These are phyloP conservation scores for Dione juno DNA, from an alignment of 2,888 invertebrate species.

Conservation along the genomic window DNA sequence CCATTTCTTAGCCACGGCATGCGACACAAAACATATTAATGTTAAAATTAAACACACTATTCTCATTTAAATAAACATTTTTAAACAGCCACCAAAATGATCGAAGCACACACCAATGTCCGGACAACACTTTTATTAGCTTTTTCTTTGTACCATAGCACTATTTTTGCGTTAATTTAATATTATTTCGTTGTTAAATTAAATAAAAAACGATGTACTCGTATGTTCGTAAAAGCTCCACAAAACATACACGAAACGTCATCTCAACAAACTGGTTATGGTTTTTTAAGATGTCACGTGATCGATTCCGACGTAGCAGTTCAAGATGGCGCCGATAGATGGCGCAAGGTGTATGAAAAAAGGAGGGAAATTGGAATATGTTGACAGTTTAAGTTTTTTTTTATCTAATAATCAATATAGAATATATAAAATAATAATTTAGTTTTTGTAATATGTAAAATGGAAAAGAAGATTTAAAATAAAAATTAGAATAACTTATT, in stretches of 20 bases:
- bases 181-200: constrained; percentile 39
- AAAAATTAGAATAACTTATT: too few species aligned
- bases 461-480: too few species aligned
- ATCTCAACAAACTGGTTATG: constrained; percentile 73
- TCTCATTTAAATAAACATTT: constrained; percentile 43
- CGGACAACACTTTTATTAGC: constrained; percentile 21
- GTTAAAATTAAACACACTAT: constrained; percentile 54
- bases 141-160: constrained; percentile 13
- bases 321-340: constrained; percentile 56
- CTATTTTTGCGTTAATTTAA: constrained; percentile 24
- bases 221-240: constrained; percentile 56
- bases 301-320: constrained; percentile 59
- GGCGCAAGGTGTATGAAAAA: constrained; percentile 49
- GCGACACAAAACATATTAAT: constrained; percentile 41
- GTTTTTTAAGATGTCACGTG: constrained; percentile 66
- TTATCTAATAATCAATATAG: constrained; percentile 12
- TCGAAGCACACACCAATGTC: neutral
- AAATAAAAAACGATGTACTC: constrained; percentile 48
- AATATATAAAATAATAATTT: too few species aligned
- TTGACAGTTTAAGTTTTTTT: neutral
- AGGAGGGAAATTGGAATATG: constrained; percentile 53
- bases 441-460: too few species aligned
- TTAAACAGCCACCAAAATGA: neutral
- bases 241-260: constrained; percentile 74
- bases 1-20: constrained; percentile 73